Evolutionary conservation across 2,888 invertebrate species (phyloP).

Genomic region (Girardia tigrina): DNA sequence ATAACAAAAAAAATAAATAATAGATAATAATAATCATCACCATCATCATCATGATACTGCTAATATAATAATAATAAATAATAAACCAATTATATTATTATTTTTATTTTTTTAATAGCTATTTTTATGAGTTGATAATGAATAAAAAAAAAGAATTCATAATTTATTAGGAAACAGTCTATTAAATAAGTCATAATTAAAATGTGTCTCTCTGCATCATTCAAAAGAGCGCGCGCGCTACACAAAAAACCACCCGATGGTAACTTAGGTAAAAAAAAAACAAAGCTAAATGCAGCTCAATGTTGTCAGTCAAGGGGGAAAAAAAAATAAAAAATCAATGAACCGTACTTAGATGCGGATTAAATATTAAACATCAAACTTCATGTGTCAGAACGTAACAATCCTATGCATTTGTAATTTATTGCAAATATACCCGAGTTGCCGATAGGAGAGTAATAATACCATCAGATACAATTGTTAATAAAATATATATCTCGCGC

Average conservation of each 20-base stretch:
- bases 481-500: neutral
- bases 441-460: neutral
- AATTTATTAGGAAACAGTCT: conserved; percentile 23
- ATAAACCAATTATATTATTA: too few species aligned
- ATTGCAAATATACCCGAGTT: conserved; percentile 7
- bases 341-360: conserved; percentile 4
- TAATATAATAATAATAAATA: too few species aligned
- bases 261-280: neutral
- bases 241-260: neutral
- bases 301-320: conserved; percentile 18
- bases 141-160: neutral
- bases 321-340: conserved; percentile 21
- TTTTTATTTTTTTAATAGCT: conserved; percentile 14
- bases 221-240: conserved; percentile 6
- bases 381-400: conserved; percentile 23
- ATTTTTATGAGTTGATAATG: neutral
- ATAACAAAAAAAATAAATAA: too few species aligned
- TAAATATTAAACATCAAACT: conserved; percentile 23
- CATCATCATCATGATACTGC: too few species aligned
- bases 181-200: conserved; percentile 12
- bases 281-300: conserved; percentile 1
- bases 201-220: conserved; percentile 17
- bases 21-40: too few species aligned
- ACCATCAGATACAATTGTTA: conserved; percentile 12
- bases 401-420: conserved; percentile 23